phyloP scores from a whole-genome alignment of 2,113 vertebrate species.

The Pelmatolapia mariae region DNA sequence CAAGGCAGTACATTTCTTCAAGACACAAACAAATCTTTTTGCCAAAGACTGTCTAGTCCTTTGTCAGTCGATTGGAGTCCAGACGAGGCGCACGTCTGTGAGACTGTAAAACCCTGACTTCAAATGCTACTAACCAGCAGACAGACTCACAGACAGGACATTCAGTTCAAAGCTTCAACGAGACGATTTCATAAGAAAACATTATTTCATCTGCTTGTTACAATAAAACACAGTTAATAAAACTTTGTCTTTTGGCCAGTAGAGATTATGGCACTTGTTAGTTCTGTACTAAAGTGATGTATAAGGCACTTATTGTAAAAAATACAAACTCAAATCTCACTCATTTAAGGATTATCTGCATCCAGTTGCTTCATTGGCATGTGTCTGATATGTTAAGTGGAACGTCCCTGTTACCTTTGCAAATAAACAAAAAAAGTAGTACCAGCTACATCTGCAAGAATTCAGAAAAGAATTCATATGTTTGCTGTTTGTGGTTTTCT shows the following conservation, averaged over 20 bases:
- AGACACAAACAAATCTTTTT: conserved; percentile 69
- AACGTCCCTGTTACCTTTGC: conserved; percentile 39
- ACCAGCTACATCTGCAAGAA: conserved; percentile 79
- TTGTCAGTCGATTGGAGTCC: conserved; percentile 77
- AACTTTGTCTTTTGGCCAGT: conserved; percentile 35
- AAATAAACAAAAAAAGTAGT: conserved; percentile 68
- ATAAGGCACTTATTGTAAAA: conserved; percentile 59
- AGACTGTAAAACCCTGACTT: conserved; percentile 71
- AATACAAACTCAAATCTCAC: conserved; percentile 11
- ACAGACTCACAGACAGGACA: conserved; percentile 12
- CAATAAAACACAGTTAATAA: conserved; percentile 27
- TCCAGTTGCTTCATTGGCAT: conserved; percentile 60
- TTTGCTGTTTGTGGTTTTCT: neutral
- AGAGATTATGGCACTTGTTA: conserved; percentile 53
- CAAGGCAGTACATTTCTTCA: conserved; percentile 71
- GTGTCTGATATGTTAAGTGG: conserved; percentile 56
- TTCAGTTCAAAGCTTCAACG: conserved; percentile 52
- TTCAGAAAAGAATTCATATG: conserved; percentile 18
- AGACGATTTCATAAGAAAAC: conserved; percentile 80
- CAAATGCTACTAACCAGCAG: neutral
- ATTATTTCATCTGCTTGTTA: conserved; percentile 62
- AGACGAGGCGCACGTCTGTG: conserved; percentile 71
- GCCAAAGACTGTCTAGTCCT: conserved; percentile 80
- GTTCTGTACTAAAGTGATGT: conserved; percentile 34
- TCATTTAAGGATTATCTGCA: conserved; percentile 41